Conservation (phyloP, 2,888 invertebrate species). For the Diloba caeruleocephala region DNA sequence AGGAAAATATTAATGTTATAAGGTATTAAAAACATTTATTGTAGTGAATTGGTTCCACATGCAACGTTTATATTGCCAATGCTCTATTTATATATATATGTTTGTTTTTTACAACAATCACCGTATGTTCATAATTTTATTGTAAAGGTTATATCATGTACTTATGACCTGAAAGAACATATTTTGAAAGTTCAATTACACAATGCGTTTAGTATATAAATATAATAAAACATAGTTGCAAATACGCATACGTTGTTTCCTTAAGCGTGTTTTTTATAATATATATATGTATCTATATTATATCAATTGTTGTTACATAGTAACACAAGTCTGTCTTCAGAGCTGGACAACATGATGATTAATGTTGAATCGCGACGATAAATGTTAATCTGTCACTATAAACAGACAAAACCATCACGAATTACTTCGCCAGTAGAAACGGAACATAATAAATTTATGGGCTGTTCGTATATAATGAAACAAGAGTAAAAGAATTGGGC, state of each 20-base stretch:
- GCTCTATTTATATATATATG: conserved; percentile 20
- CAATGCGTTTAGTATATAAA: conserved; percentile 18
- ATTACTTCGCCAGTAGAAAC: too few species aligned
- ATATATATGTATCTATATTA: too few species aligned
- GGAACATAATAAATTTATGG: too few species aligned
- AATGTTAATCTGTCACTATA: too few species aligned
- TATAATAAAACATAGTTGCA: conserved; percentile 24
- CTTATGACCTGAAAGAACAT: conserved; percentile 16
- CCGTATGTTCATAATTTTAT: conserved; percentile 12
- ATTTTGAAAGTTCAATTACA: conserved; percentile 36
- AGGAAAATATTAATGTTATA: conserved; percentile 23
- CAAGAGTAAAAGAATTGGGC: too few species aligned
- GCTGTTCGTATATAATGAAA: too few species aligned
- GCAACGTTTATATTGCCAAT: conserved; percentile 15
- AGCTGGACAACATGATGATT: too few species aligned
- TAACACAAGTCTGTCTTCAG: too few species aligned
- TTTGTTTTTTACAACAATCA: conserved; percentile 29
- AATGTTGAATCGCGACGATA: too few species aligned
- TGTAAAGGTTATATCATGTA: conserved; percentile 23
- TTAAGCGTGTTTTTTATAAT: too few species aligned
- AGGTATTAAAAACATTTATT: conserved; percentile 27
- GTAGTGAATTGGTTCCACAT: conserved; percentile 22
- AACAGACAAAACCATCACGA: too few species aligned
- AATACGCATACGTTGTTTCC: conserved; percentile 2
- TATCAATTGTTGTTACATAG: too few species aligned